Evolutionary conservation across 2,797 vertebrate genomes (phyloP).

Genomic region (Leuciscus waleckii): DNA sequence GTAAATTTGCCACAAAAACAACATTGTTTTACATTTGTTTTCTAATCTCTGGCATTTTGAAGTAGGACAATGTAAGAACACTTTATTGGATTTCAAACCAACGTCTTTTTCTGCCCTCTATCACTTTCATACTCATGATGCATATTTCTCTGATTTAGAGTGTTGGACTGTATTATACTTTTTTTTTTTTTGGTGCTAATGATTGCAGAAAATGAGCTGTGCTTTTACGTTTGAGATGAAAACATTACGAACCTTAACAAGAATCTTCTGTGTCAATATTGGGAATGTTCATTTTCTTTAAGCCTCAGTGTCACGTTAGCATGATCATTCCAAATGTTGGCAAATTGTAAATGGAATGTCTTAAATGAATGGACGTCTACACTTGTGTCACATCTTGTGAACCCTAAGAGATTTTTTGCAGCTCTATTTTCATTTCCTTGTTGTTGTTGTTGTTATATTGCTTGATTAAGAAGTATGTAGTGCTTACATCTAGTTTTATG

Average conservation of each 20-base stretch:
- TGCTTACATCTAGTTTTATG: slow-evolving; percentile 61
- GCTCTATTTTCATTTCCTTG: slow-evolving; percentile 59
- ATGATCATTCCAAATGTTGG: slow-evolving; percentile 61
- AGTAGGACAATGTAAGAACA: neutral
- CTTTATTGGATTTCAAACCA: slow-evolving; percentile 7
- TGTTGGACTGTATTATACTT: slow-evolving; percentile 7
- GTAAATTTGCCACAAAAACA: neutral
- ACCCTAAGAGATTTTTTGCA: slow-evolving; percentile 56
- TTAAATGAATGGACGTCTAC: slow-evolving; percentile 49
- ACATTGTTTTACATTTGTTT: neutral
- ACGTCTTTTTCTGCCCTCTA: neutral
- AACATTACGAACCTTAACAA: slow-evolving; percentile 1
- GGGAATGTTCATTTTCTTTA: slow-evolving; percentile 12
- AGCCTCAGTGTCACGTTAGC: slow-evolving; percentile 56
- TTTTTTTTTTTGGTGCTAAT: slow-evolving; percentile 45
- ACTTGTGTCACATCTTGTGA: slow-evolving; percentile 61
- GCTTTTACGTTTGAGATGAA: slow-evolving; percentile 15
- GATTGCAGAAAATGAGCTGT: slow-evolving; percentile 13
- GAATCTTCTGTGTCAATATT: slow-evolving; percentile 21
- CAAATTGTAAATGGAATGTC: slow-evolving; percentile 54
- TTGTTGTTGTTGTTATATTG: slow-evolving; percentile 69
- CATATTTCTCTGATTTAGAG: slow-evolving; percentile 18
- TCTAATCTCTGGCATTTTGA: neutral
- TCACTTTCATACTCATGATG: neutral
- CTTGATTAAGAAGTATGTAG: slow-evolving; percentile 60